Evolutionary conservation across 1,140 invertebrate genomes (phyloP), one percentile per base, ranked within the genome.

Genomic region (Goniozus legneri): DNA sequence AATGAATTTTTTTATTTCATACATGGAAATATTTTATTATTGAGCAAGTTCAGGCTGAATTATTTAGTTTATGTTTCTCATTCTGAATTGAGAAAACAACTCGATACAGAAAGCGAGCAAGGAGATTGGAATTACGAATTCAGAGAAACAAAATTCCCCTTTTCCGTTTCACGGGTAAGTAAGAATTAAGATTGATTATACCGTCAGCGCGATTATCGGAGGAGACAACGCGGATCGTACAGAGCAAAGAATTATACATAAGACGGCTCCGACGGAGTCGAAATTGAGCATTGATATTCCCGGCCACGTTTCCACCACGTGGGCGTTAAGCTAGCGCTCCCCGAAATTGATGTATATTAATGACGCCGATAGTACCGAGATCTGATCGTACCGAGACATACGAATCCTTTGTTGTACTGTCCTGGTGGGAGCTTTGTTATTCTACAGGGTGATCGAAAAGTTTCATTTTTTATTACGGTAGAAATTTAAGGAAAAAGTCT

Each of bases 311-410:
- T 47, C 43, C 46, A 36, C 44, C 56, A 47, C 52, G 53, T 43
- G 50, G 44, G 35, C 31, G 47, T 50, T 50, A 36, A 39, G 34
- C 18, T n/a, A n/a, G n/a, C n/a, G 32, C 40, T 38, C 24, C 40
- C 47, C 34, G 42, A 56, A 59, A 59, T 59, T 59, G 50, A 59
- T 59, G 54, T 48, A 46, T 59, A 59, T 59, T 59, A 59, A 59
- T 50, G 57, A 57, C 34, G 47, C 32, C 44, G n/a, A n/a, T n/a
- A n/a, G n/a, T n/a, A n/a, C n/a, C 34, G 31, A 41, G 47, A 48
- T 44, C 40, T 14, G 16, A 22, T 48, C 47, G 20, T 20, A 18
- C 40, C 18, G 16, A 6, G 39, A 32, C 30, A 43, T 33, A 31
- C 32, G 47, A 44, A 44, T 48, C 47, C 41, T 48, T 48, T 48